phyloP scores from a whole-genome alignment of 2,797 vertebrate species.

The Enteromius radiatus region DNA sequence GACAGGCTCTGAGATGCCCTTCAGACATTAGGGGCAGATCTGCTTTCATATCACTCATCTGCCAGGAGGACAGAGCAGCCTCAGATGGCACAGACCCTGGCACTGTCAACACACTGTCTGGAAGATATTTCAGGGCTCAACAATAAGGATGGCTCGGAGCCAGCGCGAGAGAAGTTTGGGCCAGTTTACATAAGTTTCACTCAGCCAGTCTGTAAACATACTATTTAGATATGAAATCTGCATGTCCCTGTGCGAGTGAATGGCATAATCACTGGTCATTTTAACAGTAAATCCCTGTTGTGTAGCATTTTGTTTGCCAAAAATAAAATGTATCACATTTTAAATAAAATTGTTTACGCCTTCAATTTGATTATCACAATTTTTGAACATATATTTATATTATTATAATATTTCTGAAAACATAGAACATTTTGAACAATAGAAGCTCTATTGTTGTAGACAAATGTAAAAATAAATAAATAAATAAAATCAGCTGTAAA shows the following conservation, averaged over 20 bases:
- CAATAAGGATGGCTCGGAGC: background rate
- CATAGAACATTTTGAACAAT: too few species aligned
- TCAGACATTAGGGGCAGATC: constrained; percentile 16
- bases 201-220: background rate
- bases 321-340: background rate
- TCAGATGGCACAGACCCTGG: constrained; percentile 23
- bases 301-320: background rate
- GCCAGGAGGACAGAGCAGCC: constrained; percentile 13
- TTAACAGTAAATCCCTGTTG: too few species aligned
- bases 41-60: constrained; percentile 27
- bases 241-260: background rate
- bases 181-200: background rate
- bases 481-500: background rate
- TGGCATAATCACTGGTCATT: background rate
- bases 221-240: background rate
- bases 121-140: background rate
- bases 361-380: background rate
- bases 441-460: too few species aligned
- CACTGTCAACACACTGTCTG: constrained; percentile 13
- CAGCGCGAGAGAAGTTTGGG: background rate
- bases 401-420: too few species aligned
- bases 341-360: too few species aligned
- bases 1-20: background rate
- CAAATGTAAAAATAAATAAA: too few species aligned
- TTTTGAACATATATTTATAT: background rate